These are phyloP conservation scores for Lysiphlebus fabarum DNA, from an alignment of 1,140 invertebrate species.

Conservation along the genomic window DNA sequence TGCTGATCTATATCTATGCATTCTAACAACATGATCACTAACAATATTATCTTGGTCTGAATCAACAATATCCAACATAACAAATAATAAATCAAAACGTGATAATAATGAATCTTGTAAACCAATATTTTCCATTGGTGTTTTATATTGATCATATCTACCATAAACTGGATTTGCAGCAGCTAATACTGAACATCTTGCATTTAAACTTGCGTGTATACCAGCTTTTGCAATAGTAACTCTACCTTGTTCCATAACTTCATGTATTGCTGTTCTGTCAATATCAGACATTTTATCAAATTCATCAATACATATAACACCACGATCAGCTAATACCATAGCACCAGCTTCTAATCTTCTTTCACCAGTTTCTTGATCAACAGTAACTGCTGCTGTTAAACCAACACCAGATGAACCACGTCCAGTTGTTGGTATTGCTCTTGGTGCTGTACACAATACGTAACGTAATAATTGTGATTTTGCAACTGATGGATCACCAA, in stretches of 20 bases:
- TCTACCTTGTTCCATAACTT: slow-evolving; percentile 93
- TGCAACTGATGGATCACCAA: slow-evolving; percentile 98
- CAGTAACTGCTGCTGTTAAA: slow-evolving; percentile 96
- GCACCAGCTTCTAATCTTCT: slow-evolving; percentile 93
- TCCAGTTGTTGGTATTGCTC: slow-evolving; percentile 96
- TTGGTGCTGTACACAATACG: slow-evolving; percentile 88
- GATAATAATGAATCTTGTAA: slow-evolving; percentile 96
- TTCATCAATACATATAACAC: slow-evolving; percentile 99
- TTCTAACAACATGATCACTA: slow-evolving; percentile 94
- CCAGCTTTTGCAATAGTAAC: slow-evolving; percentile 99
- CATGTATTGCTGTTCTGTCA: slow-evolving; percentile 97
- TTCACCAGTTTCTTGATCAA: slow-evolving; percentile 91
- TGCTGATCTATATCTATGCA: slow-evolving; percentile 91
- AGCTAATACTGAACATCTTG: slow-evolving; percentile 94
- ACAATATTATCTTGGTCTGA: slow-evolving; percentile 87
- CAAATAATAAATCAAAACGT: slow-evolving; percentile 98
- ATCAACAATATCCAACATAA: slow-evolving; percentile 91
- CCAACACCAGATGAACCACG: slow-evolving; percentile 95
- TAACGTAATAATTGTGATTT: slow-evolving; percentile 97
- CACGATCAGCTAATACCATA: slow-evolving; percentile 98
- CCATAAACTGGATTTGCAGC: slow-evolving; percentile 99
- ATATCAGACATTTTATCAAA: slow-evolving; percentile 99
- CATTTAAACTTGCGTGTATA: slow-evolving; percentile 96
- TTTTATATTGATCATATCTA: slow-evolving; percentile 97
- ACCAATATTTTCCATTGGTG: slow-evolving; percentile 99